A percentile compares a stretch with the other conserved stretches of the same genome.
phyloP scores from a whole-genome alignment of 2,113 vertebrate genomes.

The Cercopithecus mona region DNA sequence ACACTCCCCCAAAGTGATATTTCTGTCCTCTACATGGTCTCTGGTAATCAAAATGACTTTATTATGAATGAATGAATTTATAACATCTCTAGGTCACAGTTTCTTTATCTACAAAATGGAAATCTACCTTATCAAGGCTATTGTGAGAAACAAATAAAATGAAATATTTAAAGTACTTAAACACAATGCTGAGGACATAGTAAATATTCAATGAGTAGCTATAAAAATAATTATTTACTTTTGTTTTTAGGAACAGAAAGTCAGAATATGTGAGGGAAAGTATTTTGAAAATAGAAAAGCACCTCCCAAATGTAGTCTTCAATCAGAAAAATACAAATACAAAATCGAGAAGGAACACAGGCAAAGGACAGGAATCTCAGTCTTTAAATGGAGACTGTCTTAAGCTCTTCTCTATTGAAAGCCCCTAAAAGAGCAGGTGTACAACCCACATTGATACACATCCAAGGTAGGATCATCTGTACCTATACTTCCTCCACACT shows the following conservation, averaged over 20 bases:
- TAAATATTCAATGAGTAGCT: background rate
- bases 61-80: background rate
- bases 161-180: background rate
- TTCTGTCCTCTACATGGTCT: conserved; percentile 91
- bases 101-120: background rate
- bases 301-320: background rate
- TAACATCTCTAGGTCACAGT: background rate
- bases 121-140: background rate
- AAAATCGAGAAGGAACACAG: background rate
- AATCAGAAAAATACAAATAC: background rate
- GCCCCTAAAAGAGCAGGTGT: background rate
- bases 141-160: background rate
- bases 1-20: conserved; percentile 82
- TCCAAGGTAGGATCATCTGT: background rate
- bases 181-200: background rate
- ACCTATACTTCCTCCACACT: background rate
- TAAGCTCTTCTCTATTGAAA: background rate
- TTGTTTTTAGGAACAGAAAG: conserved; percentile 33
- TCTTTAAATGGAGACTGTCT: background rate
- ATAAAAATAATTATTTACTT: background rate
- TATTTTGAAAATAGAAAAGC: conserved; percentile 14
- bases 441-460: background rate
- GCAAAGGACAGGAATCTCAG: background rate
- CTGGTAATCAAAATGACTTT: conserved; percentile 78
- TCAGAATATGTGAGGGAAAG: background rate